Evolutionary conservation across 2,797 vertebrate species (phyloP).

Genomic region (Neosilurus mollespiculum): DNA sequence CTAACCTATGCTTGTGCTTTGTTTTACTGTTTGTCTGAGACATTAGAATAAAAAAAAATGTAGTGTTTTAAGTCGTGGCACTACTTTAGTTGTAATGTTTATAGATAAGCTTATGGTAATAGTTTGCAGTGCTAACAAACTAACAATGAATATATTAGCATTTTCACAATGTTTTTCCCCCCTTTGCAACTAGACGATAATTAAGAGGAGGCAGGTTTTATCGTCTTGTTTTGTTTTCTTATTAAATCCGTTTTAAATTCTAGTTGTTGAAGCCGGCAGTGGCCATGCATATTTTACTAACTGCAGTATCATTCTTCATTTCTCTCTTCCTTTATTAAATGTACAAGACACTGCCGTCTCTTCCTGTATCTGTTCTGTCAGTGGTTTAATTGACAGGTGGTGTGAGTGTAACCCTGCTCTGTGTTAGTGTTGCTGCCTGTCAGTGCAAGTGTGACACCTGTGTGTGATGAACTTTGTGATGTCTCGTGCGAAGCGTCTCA

Average conservation of each 20-base stretch:
- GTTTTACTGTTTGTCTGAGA: slow-evolving; percentile 22
- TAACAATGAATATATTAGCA: slow-evolving; percentile 43
- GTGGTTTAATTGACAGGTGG: slow-evolving; percentile 22
- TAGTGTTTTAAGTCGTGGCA: slow-evolving; percentile 15
- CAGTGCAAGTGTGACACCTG: slow-evolving; percentile 21
- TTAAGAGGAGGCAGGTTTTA: slow-evolving; percentile 4
- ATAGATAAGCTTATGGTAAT: slow-evolving; percentile 38
- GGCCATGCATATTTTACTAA: not conserved
- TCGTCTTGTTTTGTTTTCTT: not conserved
- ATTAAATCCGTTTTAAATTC: not conserved
- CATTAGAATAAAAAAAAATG: slow-evolving; percentile 12
- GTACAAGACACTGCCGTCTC: not conserved
- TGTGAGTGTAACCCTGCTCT: slow-evolving; percentile 39
- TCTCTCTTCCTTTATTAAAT: not conserved
- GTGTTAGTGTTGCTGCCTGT: slow-evolving; percentile 35
- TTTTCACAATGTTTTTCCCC: slow-evolving; percentile 36
- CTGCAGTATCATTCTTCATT: not conserved
- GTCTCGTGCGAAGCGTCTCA: slow-evolving; percentile 23
- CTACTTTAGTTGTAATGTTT: slow-evolving; percentile 34
- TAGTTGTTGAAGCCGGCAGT: not conserved
- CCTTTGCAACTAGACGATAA: slow-evolving; percentile 19
- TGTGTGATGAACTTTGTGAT: slow-evolving; percentile 33
- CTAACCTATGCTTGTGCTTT: slow-evolving; percentile 1
- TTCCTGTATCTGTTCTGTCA: slow-evolving; percentile 1
- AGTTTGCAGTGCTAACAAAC: slow-evolving; percentile 46